These are phyloP conservation scores for Andricus quercusramuli DNA, from an alignment of 2,888 invertebrate species.

Conservation along the genomic window DNA sequence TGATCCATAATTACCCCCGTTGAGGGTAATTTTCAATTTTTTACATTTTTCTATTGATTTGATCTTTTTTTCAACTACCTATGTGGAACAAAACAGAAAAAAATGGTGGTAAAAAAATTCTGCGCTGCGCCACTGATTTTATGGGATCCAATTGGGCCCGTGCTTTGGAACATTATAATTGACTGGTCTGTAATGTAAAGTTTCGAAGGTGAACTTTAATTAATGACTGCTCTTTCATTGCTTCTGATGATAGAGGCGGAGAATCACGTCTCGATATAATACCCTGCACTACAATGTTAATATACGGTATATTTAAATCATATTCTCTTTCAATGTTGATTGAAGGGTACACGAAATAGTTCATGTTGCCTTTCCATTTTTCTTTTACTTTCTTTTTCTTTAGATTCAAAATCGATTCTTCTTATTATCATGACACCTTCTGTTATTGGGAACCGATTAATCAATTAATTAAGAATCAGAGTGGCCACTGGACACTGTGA, in stretches of 20 bases:
- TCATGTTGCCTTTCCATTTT: neutral
- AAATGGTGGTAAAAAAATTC: neutral
- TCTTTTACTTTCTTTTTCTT: neutral
- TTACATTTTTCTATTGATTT: neutral
- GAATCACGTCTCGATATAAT: slow-evolving; percentile 33
- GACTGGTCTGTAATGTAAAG: slow-evolving; percentile 6
- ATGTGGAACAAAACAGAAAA: neutral
- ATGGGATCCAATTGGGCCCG: neutral
- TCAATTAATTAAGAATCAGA: neutral
- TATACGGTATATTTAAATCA: slow-evolving; percentile 3
- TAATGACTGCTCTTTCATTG: slow-evolving; percentile 28
- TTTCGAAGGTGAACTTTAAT: slow-evolving; percentile 26
- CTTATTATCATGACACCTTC: neutral
- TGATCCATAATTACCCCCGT: too few relatives aligned
- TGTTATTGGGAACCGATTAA: neutral
- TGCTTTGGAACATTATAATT: slow-evolving; percentile 8
- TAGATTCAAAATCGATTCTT: neutral
- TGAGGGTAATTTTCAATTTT: too few relatives aligned
- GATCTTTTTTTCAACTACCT: neutral
- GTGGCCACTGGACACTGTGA: too few relatives aligned
- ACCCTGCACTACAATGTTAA: neutral
- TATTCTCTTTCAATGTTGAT: slow-evolving; percentile 3
- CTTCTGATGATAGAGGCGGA: slow-evolving; percentile 29
- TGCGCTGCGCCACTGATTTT: neutral
- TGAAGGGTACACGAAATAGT: neutral